Percentiles rank a stretch among this genome's conserved stretches.
phyloP scores from a whole-genome alignment of 2,888 invertebrate species.

The Campaea margaritaria region DNA sequence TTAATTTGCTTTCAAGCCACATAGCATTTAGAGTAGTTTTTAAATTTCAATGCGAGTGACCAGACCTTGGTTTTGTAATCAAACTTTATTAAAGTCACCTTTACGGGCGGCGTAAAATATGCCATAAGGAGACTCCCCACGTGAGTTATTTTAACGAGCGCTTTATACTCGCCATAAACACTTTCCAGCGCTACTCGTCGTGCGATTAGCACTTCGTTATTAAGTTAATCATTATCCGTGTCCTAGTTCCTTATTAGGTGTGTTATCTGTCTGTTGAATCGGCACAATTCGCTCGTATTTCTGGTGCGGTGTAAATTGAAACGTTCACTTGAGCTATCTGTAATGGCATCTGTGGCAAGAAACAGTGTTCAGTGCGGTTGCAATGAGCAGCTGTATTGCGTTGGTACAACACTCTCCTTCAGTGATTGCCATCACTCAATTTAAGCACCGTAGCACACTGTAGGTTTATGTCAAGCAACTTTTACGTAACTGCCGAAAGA shows the following conservation, averaged over 20 bases:
- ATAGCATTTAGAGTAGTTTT: too few relatives aligned
- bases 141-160: constrained; percentile 17
- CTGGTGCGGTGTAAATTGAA: background rate
- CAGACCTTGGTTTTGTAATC: background rate
- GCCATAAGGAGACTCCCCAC: background rate
- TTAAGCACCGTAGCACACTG: too few relatives aligned
- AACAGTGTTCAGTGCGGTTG: background rate
- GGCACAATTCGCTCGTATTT: background rate
- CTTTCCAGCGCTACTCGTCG: constrained; percentile 3
- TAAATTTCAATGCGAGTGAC: too few relatives aligned
- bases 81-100: constrained; percentile 8
- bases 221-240: background rate
- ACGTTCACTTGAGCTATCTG: constrained; percentile 5
- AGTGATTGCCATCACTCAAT: too few relatives aligned
- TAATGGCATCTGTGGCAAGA: constrained; percentile 7
- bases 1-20: too few relatives aligned
- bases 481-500: too few relatives aligned
- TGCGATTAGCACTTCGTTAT: constrained; percentile 5
- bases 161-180: constrained; percentile 18
- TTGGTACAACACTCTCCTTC: background rate
- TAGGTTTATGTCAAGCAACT: too few relatives aligned
- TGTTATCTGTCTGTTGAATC: background rate
- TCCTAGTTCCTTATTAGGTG: background rate
- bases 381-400: background rate
- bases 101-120: constrained; percentile 5